Evolutionary conservation across 2,888 invertebrate genomes (phyloP).

Genomic region (Atrina japonica): DNA sequence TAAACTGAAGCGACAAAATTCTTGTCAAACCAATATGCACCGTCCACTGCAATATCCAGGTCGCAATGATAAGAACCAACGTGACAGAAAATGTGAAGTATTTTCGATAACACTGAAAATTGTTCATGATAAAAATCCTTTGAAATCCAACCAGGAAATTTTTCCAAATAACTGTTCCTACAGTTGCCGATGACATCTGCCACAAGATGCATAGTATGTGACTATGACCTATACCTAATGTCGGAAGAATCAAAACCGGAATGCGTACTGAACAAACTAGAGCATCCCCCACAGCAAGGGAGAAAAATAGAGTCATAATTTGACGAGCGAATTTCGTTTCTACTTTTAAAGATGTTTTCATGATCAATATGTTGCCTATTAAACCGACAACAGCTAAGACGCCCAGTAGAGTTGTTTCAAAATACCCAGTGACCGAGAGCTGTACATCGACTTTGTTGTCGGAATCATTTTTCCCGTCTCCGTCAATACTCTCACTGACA

Average conservation of each 20-base stretch:
- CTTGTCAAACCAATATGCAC: slow-evolving; percentile 17
- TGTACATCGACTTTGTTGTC: no score
- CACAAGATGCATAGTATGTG: slow-evolving; percentile 36
- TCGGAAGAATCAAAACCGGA: slow-evolving; percentile 33
- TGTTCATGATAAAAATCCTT: slow-evolving; percentile 43
- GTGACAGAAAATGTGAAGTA: slow-evolving; percentile 36
- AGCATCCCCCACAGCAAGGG: slow-evolving; percentile 41
- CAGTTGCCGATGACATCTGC: slow-evolving; percentile 37
- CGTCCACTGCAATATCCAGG: slow-evolving; percentile 21
- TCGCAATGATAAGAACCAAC: slow-evolving; percentile 14
- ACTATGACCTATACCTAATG: slow-evolving; percentile 16
- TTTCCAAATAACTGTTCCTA: slow-evolving; percentile 37
- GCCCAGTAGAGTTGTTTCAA: slow-evolving; percentile 31
- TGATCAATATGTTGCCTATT: slow-evolving; percentile 39
- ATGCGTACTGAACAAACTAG: slow-evolving; percentile 37
- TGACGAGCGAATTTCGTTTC: slow-evolving; percentile 42
- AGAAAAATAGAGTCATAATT: slow-evolving; percentile 45
- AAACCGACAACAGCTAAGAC: slow-evolving; percentile 24
- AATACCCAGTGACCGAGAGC: no score
- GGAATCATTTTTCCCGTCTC: neutral
- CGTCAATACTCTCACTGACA: neutral
- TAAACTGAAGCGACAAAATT: slow-evolving; percentile 1
- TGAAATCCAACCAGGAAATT: slow-evolving; percentile 46
- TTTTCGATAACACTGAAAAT: slow-evolving; percentile 39
- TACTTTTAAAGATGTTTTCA: slow-evolving; percentile 33